Percentiles rank a stretch among this genome's conserved stretches.
Evolutionary conservation across 2,888 invertebrate genomes (phyloP).

Genomic region (Linnaemya vulpina): DNA sequence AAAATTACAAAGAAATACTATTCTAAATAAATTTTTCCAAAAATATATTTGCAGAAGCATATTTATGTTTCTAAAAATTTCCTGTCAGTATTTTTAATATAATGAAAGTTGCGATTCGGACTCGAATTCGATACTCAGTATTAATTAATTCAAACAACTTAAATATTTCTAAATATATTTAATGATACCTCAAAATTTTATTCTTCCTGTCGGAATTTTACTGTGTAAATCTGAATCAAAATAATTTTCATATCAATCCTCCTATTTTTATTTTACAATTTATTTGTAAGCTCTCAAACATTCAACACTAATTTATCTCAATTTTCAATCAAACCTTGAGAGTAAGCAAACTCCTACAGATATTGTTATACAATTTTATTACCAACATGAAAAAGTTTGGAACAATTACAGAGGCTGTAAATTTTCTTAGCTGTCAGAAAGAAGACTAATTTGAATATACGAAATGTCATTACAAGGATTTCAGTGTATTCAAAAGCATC

Average conservation of each 20-base stretch:
- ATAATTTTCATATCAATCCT: neutral
- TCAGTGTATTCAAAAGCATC: neutral
- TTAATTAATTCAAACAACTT: no score
- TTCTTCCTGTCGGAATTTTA: neutral
- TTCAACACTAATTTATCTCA: neutral
- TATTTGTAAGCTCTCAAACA: neutral
- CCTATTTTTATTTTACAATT: conserved; percentile 1
- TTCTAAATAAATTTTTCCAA: no score
- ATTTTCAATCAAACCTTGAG: conserved; percentile 7
- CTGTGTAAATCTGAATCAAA: neutral
- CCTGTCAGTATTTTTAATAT: no score
- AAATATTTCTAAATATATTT: no score
- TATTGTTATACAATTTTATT: neutral
- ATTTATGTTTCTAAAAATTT: no score
- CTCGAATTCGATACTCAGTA: no score
- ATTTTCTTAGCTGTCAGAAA: neutral
- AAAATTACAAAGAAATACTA: no score
- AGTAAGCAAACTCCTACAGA: neutral
- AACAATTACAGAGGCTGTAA: neutral
- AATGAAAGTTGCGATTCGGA: no score
- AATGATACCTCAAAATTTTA: no score
- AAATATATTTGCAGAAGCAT: no score
- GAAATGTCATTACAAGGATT: neutral
- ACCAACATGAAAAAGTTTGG: neutral
- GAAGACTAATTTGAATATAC: neutral